Percentiles rank a stretch among this genome's conserved stretches.
phyloP scores from a whole-genome alignment of 2,113 vertebrate genomes.

The Carlito syrichta region DNA sequence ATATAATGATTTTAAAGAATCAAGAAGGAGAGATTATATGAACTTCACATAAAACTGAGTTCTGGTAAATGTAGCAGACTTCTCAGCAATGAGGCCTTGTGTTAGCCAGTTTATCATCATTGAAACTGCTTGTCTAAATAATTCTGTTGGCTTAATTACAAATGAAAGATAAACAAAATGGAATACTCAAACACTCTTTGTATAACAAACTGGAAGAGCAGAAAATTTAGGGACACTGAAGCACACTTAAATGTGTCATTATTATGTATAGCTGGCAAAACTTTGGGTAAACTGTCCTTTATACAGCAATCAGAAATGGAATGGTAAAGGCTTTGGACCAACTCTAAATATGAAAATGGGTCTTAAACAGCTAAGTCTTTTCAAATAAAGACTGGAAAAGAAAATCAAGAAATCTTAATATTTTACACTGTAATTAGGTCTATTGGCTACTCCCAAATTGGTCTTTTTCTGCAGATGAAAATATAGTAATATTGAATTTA shows the following conservation, averaged over 20 bases:
- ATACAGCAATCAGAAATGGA: not conserved
- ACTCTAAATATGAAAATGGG: not conserved
- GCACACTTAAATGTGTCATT: not conserved
- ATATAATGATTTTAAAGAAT: not conserved
- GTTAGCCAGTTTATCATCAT: not conserved
- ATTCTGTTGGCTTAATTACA: not conserved
- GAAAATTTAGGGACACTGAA: not conserved
- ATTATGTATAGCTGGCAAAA: not conserved
- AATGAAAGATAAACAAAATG: not conserved
- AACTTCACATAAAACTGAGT: not conserved
- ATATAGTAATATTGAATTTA: not conserved
- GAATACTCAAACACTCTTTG: not conserved
- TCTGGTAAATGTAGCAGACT: not conserved
- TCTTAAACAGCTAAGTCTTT: not conserved
- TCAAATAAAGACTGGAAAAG: not conserved
- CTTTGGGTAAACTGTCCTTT: not conserved
- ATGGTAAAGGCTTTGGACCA: conserved; percentile 27
- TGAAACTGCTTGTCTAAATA: not conserved
- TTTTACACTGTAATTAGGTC: conserved; percentile 10
- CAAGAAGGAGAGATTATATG: not conserved
- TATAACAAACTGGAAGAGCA: not conserved
- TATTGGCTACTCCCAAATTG: not conserved
- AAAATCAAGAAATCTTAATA: conserved; percentile 2
- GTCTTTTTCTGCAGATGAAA: not conserved
- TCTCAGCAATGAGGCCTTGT: not conserved